phyloP scores from a whole-genome alignment of 2,113 vertebrate genomes.

The Gorsachius goisagi region DNA sequence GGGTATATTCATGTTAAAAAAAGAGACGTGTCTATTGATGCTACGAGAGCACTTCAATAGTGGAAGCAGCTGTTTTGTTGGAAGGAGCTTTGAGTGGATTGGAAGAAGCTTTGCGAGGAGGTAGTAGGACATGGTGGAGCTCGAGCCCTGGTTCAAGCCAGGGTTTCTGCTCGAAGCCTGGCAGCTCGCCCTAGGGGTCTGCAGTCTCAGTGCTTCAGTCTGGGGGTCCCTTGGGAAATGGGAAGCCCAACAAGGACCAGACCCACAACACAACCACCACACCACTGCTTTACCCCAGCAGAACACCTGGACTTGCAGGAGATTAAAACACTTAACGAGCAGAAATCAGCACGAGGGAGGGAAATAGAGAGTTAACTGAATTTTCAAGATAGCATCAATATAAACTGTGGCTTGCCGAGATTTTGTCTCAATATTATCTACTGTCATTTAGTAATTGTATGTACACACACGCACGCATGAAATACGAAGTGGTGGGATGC shows the following conservation, averaged over 20 bases:
- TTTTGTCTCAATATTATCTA: background rate
- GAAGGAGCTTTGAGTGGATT: background rate
- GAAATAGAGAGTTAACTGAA: background rate
- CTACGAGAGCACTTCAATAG: fast-evolving
- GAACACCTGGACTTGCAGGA: background rate
- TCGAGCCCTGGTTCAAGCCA: background rate
- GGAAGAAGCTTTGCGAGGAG: background rate
- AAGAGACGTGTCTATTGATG: background rate
- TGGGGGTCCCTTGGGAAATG: background rate
- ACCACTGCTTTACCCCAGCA: background rate
- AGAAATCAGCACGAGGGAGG: background rate
- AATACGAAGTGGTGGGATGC: background rate
- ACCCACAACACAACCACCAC: background rate
- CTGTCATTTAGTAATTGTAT: background rate
- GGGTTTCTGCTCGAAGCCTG: background rate
- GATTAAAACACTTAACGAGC: background rate
- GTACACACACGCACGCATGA: background rate
- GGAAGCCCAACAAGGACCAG: background rate
- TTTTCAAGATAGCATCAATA: background rate
- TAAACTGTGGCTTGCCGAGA: background rate
- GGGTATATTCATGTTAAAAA: background rate
- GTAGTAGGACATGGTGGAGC: background rate
- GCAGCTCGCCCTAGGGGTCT: background rate
- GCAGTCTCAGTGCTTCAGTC: background rate
- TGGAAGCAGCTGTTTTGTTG: background rate